A percentile compares a stretch with the other conserved stretches of the same genome.
These are phyloP conservation scores for Erythrocercus mccallii DNA, from an alignment of 2,113 vertebrate genomes.

Conservation along the genomic window DNA sequence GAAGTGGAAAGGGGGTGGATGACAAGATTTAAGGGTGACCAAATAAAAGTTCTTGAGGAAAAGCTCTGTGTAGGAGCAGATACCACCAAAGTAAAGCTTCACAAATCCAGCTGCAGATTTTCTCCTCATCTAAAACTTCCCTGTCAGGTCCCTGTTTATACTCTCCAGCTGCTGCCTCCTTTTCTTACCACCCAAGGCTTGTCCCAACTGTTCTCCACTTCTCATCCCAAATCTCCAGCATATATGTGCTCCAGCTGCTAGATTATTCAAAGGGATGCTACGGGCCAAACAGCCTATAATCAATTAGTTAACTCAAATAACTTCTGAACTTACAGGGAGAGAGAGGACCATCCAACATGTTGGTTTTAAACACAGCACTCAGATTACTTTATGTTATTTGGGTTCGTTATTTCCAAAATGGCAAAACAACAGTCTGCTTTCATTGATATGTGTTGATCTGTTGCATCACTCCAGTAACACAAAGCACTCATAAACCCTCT, in stretches of 20 bases:
- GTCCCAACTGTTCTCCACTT: neutral
- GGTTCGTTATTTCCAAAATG: neutral
- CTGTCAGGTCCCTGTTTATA: neutral
- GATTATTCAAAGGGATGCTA: neutral
- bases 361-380: neutral
- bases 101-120: neutral
- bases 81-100: neutral
- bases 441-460: neutral
- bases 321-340: neutral
- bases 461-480: neutral
- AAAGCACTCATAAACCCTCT: neutral
- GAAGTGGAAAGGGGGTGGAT: neutral
- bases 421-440: neutral
- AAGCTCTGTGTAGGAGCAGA: neutral
- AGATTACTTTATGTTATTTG: neutral
- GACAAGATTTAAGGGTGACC: neutral
- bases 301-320: neutral
- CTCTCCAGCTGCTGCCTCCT: neutral
- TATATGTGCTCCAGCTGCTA: neutral
- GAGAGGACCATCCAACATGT: neutral
- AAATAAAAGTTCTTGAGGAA: neutral
- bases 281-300: neutral
- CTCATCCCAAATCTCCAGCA: neutral
- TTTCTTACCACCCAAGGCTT: neutral
- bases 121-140: neutral